phyloP scores from a whole-genome alignment of 1,140 invertebrate species.

The Bombyx mandarina region DNA sequence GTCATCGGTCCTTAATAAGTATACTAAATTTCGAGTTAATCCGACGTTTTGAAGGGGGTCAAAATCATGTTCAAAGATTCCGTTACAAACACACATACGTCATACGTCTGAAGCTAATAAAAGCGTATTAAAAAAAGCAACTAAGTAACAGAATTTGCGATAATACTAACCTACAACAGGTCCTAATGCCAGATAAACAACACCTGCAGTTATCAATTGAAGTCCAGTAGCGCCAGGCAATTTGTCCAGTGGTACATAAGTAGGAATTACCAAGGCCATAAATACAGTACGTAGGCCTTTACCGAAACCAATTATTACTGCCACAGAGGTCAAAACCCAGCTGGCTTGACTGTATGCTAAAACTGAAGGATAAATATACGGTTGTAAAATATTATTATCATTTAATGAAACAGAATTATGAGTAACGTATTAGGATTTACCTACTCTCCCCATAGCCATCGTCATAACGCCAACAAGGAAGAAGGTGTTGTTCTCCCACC shows the following conservation, averaged over 20 bases:
- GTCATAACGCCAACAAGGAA: slow-evolving; percentile 77
- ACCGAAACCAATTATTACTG: slow-evolving; percentile 74
- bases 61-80: too few relatives aligned
- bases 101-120: too few relatives aligned
- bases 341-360: slow-evolving; percentile 66
- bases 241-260: slow-evolving; percentile 74
- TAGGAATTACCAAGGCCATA: slow-evolving; percentile 76
- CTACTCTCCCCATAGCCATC: slow-evolving; percentile 75
- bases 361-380: slow-evolving; percentile 35
- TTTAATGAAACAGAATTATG: slow-evolving; percentile 1
- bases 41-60: too few relatives aligned
- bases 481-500: slow-evolving; percentile 77
- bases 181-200: slow-evolving; percentile 71
- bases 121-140: too few relatives aligned
- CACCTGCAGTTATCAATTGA: slow-evolving; percentile 73
- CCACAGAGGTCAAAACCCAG: slow-evolving; percentile 59
- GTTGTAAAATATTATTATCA: slow-evolving; percentile 1
- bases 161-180: slow-evolving; percentile 71
- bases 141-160: too few relatives aligned
- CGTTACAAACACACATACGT: too few relatives aligned
- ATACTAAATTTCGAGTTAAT: too few relatives aligned
- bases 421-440: slow-evolving; percentile 57
- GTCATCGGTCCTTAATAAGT: too few relatives aligned
- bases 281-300: slow-evolving; percentile 78
- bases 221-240: slow-evolving; percentile 75